A percentile compares a stretch with the other conserved stretches of the same genome.
These are phyloP conservation scores for Stichopus horrens DNA, from an alignment of 53 echinoderm and acorn worm genomes.

Conservation along the genomic window DNA sequence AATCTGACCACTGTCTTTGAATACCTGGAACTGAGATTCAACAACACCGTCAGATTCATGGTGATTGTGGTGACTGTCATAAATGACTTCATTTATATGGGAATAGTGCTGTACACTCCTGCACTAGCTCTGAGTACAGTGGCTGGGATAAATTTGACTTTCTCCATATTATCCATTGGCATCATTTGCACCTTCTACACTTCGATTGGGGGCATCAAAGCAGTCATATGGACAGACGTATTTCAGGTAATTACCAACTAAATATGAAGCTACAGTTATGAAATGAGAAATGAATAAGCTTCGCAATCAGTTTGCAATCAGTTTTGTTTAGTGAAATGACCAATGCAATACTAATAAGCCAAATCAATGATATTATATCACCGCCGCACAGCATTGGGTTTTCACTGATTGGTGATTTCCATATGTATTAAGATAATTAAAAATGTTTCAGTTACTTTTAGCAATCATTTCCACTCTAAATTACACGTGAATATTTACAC, in stretches of 20 bases:
- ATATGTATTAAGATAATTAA: too few species aligned
- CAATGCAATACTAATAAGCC: too few species aligned
- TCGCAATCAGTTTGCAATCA: too few species aligned
- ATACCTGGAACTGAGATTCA: slow-evolving; percentile 37
- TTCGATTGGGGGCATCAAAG: slow-evolving; percentile 39
- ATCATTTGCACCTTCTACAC: slow-evolving; percentile 43
- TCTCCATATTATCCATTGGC: slow-evolving; percentile 40
- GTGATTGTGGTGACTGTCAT: background rate
- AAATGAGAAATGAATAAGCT: too few species aligned
- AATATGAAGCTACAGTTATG: too few species aligned
- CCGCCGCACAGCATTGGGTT: too few species aligned
- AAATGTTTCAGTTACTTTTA: too few species aligned
- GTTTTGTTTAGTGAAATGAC: too few species aligned
- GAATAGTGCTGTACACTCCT: slow-evolving; percentile 37
- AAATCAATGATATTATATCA: too few species aligned
- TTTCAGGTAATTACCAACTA: slow-evolving; percentile 3
- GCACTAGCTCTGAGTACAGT: slow-evolving; percentile 35
- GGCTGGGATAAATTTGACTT: slow-evolving; percentile 12
- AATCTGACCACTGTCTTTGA: slow-evolving; percentile 28
- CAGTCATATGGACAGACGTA: slow-evolving; percentile 37
- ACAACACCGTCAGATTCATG: slow-evolving; percentile 19
- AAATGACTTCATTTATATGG: slow-evolving; percentile 33
- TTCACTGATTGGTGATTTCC: too few species aligned
- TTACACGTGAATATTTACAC: too few species aligned
- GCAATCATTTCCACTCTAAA: too few species aligned